Evolutionary conservation across 2,797 vertebrate genomes (phyloP).

Genomic region (Sebastolobus altivelis): DNA sequence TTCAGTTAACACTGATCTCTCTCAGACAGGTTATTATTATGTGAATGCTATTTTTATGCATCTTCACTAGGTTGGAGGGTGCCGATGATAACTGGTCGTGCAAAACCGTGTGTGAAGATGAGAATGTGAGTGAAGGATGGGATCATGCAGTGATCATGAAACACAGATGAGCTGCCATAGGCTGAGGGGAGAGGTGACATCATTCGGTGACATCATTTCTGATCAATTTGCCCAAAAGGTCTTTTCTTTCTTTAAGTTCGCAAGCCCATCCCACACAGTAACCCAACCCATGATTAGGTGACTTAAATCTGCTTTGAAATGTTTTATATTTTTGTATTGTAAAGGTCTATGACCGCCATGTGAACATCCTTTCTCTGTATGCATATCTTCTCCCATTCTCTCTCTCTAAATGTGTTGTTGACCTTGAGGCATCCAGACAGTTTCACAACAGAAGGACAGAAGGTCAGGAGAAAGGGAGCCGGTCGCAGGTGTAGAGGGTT

Average conservation of each 20-base stretch:
- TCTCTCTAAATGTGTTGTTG: not conserved
- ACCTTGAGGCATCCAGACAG: not conserved
- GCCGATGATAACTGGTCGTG: not conserved
- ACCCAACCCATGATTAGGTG: not conserved
- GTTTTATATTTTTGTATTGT: not conserved
- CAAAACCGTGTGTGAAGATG: constrained; percentile 18
- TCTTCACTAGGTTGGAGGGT: not conserved
- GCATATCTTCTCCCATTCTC: not conserved
- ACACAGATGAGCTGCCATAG: constrained; percentile 71
- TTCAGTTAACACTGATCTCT: not conserved
- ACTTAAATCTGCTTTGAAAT: not conserved
- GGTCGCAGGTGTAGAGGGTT: not conserved
- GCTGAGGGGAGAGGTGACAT: constrained; percentile 83
- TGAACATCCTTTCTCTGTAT: not conserved
- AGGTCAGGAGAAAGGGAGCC: constrained; percentile 3
- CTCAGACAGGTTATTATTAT: constrained; percentile 8
- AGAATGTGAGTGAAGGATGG: constrained; percentile 27
- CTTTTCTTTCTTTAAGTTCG: not conserved
- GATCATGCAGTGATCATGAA: constrained; percentile 60
- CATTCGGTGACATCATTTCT: constrained; percentile 68
- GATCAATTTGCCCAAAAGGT: not conserved
- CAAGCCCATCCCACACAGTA: not conserved
- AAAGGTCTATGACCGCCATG: not conserved
- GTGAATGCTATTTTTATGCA: constrained; percentile 22
- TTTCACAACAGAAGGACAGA: not conserved